Percentiles rank a stretch among this genome's conserved stretches.
Conservation (phyloP, 2,113 vertebrate species). For the Morone chrysops region DNA sequence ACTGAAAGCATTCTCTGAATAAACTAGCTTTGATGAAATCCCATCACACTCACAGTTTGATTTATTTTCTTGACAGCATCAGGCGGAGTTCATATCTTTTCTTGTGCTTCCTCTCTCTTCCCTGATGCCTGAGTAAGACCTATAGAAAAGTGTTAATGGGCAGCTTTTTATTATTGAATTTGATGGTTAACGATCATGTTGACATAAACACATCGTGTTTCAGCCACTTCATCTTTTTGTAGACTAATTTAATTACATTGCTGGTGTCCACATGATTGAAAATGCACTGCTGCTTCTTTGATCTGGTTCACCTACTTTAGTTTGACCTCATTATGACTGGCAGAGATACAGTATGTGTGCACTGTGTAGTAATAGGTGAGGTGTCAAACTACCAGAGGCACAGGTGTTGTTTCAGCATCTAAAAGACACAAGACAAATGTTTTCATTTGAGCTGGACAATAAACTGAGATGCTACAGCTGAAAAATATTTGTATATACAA, state of each 20-base stretch:
- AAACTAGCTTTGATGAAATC: slow-evolving; percentile 25
- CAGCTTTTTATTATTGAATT: no score
- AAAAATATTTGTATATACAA: no score
- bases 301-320: neutral
- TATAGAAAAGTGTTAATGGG: neutral
- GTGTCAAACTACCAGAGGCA: neutral
- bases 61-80: slow-evolving; percentile 21
- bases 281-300: neutral
- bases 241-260: neutral
- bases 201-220: neutral
- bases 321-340: neutral
- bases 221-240: neutral
- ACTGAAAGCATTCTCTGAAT: neutral
- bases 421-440: neutral
- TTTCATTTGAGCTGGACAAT: neutral
- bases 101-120: neutral
- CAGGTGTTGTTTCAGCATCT: neutral
- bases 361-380: neutral
- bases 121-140: neutral
- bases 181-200: neutral
- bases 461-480: neutral
- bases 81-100: neutral
- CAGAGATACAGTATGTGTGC: neutral
- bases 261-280: neutral
- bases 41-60: neutral